Percentiles rank a stretch among this genome's conserved stretches.
phyloP scores from a whole-genome alignment of 1,140 invertebrate species.

The Stegodyphus mimosarum region DNA sequence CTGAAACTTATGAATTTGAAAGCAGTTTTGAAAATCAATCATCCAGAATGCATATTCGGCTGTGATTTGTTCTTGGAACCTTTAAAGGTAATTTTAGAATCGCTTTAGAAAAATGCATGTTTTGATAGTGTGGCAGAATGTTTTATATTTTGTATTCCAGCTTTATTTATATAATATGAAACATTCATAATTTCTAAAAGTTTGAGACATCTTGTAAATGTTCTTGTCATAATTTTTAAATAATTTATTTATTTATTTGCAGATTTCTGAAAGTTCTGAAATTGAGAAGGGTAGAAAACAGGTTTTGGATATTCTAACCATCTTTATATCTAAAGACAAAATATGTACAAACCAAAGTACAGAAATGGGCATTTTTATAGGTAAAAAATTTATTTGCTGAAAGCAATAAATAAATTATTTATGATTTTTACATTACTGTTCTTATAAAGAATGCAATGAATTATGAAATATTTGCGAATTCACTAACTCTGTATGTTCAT shows the following conservation, averaged over 20 bases:
- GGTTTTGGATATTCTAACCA: conserved; percentile 32
- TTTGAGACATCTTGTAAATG: no score
- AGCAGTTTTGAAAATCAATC: conserved; percentile 18
- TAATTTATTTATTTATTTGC: conserved; percentile 3
- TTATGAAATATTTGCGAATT: no score
- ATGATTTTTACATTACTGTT: no score
- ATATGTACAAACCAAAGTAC: conserved; percentile 22
- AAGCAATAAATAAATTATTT: no score
- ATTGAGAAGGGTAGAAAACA: conserved; percentile 24
- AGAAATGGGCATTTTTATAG: conserved; percentile 47
- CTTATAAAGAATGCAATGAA: no score
- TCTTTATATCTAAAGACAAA: conserved; percentile 43
- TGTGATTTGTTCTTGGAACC: conserved; percentile 35
- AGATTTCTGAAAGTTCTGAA: conserved; percentile 13
- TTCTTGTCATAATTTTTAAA: no score
- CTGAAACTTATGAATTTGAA: conserved; percentile 50
- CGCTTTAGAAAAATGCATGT: no score
- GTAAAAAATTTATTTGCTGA: conserved; percentile 4
- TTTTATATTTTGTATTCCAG: no score
- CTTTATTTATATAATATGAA: no score
- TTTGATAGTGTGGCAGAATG: no score
- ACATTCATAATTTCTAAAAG: no score
- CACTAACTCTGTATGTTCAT: no score
- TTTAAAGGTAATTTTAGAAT: neutral
- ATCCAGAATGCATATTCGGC: conserved; percentile 35